A percentile compares a stretch with the other conserved stretches of the same genome.
Conservation (phyloP, 2,888 invertebrate species). For the Fragum sueziense region DNA sequence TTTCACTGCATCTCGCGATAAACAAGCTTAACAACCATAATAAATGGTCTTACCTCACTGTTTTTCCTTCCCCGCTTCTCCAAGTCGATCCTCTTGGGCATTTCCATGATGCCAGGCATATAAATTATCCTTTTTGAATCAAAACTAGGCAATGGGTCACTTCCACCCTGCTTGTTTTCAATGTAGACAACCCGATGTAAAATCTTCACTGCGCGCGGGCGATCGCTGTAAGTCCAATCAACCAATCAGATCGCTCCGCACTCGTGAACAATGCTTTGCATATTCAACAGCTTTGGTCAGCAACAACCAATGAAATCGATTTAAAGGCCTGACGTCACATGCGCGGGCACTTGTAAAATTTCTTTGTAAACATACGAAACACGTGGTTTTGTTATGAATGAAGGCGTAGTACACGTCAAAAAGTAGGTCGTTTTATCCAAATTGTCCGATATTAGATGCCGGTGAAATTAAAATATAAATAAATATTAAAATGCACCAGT, state of each 20-base stretch:
- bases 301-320: constrained; percentile 53
- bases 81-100: constrained; percentile 90
- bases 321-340: constrained; percentile 45
- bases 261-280: constrained; percentile 70
- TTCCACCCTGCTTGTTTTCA: constrained; percentile 53
- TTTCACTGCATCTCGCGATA: background rate
- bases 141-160: constrained; percentile 49
- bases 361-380: constrained; percentile 51
- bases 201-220: constrained; percentile 71
- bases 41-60: constrained; percentile 87
- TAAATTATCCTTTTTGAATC: constrained; percentile 6
- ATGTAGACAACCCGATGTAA: constrained; percentile 55
- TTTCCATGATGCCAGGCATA: constrained; percentile 61
- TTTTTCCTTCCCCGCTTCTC: constrained; percentile 96
- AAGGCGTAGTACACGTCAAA: background rate
- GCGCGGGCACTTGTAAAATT: constrained; percentile 56
- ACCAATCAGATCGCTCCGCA: constrained; percentile 66
- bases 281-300: constrained; percentile 64
- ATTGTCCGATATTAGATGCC: no score
- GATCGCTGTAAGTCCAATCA: constrained; percentile 70
- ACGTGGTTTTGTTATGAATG: constrained; percentile 57
- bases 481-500: no score
- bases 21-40: background rate
- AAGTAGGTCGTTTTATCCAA: no score
- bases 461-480: no score